A percentile compares a stretch with the other conserved stretches of the same genome.
These are phyloP conservation scores for Mystacornis crossleyi DNA, from an alignment of 2,113 vertebrate genomes.

Conservation along the genomic window DNA sequence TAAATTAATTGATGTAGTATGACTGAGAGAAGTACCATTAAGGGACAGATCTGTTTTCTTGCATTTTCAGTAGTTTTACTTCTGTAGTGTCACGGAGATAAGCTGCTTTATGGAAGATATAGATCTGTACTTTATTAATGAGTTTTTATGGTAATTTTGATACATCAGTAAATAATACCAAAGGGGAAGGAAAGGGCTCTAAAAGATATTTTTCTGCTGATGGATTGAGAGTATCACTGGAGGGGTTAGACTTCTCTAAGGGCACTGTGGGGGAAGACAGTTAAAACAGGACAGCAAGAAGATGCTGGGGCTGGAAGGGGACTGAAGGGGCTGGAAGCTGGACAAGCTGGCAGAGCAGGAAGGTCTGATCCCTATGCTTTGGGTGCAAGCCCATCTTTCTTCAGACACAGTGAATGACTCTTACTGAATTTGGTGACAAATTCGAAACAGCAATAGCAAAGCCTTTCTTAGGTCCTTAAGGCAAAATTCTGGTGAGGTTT, in stretches of 20 bases:
- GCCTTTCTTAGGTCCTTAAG: not conserved
- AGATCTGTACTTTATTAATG: not conserved
- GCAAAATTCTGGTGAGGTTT: not conserved
- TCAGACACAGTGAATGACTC: not conserved
- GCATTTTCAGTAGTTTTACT: not conserved
- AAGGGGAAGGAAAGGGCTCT: not conserved
- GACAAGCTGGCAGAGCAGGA: not conserved
- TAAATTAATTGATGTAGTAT: not conserved
- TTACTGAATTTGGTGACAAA: not conserved
- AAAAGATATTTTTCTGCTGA: not conserved
- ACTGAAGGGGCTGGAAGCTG: not conserved
- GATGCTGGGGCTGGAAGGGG: not conserved
- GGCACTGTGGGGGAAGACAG: not conserved
- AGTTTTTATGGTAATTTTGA: not conserved
- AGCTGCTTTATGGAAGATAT: not conserved
- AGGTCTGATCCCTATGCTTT: not conserved
- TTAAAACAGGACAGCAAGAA: not conserved
- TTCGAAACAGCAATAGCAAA: not conserved
- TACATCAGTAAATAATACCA: not conserved
- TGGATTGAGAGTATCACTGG: not conserved
- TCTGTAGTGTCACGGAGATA: not conserved
- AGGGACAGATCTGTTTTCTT: not conserved
- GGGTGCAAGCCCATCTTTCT: not conserved
- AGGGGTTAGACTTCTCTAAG: not conserved
- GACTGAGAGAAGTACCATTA: not conserved